Base-by-base conservation (phyloP, 1,140 invertebrate species). In the Drosophila ananassae region DNA sequence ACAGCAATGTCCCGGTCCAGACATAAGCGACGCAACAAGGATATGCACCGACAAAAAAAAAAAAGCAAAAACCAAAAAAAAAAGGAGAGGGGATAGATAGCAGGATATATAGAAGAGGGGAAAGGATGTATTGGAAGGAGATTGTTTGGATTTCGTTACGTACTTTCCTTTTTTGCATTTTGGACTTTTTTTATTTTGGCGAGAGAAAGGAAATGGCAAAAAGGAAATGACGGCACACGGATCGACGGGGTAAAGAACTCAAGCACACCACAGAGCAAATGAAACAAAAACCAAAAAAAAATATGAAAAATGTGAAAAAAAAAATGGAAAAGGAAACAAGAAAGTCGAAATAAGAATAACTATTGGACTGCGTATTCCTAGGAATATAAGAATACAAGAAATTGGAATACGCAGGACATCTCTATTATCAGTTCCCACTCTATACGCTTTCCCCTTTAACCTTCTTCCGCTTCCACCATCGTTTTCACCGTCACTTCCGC, bases 1-100 rank as follows among this genome's bases (percentile, higher is more conserved):
- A 91, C 34, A 91, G 78, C 75, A 91, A 91, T 69, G 90, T 91
- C 55, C 89, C 84, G 34, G 90, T 91, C 2, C 81, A 91, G 75
- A 91, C 90, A 91, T 91, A 91, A 91, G 68, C 68, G 60, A 44
- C 7, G 9, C 39, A 63, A 48, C 21, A 46, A 17, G 39, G n/a
- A 53, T 12, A 34, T 2, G 46, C 1, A n/a, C n/a, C n/a, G n/a
- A n/a, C n/a, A n/a, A n/a, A n/a, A n/a, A n/a, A n/a, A n/a, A n/a
- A n/a, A n/a, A n/a, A n/a, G n/a, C n/a, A n/a, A n/a, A n/a, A n/a
- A n/a, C 53, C 1, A 46, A 24, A 22, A 47, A 24, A 24, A 5
- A 21, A 46, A 46, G 32, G 41, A 30, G 30, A 5, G 59, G 12
- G n/a, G 13, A 24, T 21, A 2, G 25, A n/a, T n/a, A n/a, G n/a